phyloP scores from a whole-genome alignment of 2,888 invertebrate genomes.

The Drosophila subsilvestris region DNA sequence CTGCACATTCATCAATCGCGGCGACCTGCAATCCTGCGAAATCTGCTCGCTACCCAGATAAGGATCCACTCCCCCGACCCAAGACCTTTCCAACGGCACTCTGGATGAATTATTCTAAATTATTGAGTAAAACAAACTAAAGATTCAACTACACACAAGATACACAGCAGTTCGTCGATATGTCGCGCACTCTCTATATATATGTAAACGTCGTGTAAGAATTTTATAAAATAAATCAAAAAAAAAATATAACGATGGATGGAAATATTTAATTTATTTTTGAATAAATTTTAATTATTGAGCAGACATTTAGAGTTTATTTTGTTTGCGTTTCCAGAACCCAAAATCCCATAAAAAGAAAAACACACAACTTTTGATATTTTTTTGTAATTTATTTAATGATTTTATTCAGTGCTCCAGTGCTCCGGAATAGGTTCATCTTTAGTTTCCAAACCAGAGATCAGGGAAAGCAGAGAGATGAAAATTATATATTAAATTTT shows the following conservation, averaged over 20 bases:
- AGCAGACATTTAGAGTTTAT: conserved; percentile 38
- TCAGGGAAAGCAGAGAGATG: not conserved
- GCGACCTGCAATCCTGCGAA: conserved; percentile 91
- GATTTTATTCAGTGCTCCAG: not conserved
- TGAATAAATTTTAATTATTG: conserved; percentile 75
- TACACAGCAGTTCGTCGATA: conserved; percentile 28
- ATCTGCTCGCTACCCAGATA: conserved; percentile 95
- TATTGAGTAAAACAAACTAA: conserved; percentile 70
- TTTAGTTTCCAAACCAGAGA: not conserved
- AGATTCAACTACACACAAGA: conserved; percentile 65
- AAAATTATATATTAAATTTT: not conserved
- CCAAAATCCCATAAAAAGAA: not conserved
- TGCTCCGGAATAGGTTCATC: not conserved
- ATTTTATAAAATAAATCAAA: conserved; percentile 63
- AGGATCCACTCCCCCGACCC: conserved; percentile 25
- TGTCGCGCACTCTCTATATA: conserved; percentile 54
- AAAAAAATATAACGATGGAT: conserved; percentile 10
- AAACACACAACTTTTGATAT: conserved; percentile 1
- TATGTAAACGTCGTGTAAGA: conserved; percentile 68
- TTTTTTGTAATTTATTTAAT: not conserved
- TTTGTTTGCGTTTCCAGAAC: not conserved
- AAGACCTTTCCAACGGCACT: conserved; percentile 24
- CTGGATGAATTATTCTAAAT: conserved; percentile 49
- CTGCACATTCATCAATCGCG: conserved; percentile 96
- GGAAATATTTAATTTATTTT: conserved; percentile 72